Evolutionary conservation across 1,140 invertebrate genomes (phyloP).

Genomic region (Ostrea denselamellosa): DNA sequence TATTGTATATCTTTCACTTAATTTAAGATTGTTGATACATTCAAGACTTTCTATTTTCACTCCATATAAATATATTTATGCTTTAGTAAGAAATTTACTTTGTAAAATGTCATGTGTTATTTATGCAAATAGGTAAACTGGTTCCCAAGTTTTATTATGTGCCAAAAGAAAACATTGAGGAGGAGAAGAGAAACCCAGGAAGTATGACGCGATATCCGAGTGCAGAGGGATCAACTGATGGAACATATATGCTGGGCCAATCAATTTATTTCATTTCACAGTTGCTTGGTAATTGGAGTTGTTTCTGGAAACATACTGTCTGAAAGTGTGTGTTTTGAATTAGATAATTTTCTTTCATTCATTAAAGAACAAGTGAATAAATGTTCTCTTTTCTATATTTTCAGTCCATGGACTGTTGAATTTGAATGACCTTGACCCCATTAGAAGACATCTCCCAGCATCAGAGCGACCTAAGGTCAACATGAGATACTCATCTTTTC

Average conservation of each 20-base stretch:
- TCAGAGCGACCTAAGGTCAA: slow-evolving; percentile 94
- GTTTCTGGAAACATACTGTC: neutral
- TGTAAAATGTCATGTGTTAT: no score
- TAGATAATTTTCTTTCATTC: no score
- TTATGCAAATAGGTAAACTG: slow-evolving; percentile 85
- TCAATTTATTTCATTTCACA: slow-evolving; percentile 96
- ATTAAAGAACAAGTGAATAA: neutral
- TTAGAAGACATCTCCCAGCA: slow-evolving; percentile 95
- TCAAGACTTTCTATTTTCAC: no score
- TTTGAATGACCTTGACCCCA: slow-evolving; percentile 97
- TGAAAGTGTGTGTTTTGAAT: neutral
- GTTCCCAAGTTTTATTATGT: slow-evolving; percentile 93
- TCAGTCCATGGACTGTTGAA: slow-evolving; percentile 88
- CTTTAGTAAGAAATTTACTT: no score
- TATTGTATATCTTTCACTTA: no score
- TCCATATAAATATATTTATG: no score
- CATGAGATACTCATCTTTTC: slow-evolving; percentile 96
- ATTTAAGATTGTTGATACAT: no score
- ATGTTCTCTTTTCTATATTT: slow-evolving; percentile 38
- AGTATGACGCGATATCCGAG: slow-evolving; percentile 84
- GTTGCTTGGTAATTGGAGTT: slow-evolving; percentile 83
- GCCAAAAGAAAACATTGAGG: slow-evolving; percentile 88
- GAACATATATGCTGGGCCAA: slow-evolving; percentile 92
- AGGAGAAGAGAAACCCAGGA: slow-evolving; percentile 87
- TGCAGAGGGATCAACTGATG: slow-evolving; percentile 81